Conservation (phyloP, 2,888 invertebrate genomes). For the Empis stercorea region DNA sequence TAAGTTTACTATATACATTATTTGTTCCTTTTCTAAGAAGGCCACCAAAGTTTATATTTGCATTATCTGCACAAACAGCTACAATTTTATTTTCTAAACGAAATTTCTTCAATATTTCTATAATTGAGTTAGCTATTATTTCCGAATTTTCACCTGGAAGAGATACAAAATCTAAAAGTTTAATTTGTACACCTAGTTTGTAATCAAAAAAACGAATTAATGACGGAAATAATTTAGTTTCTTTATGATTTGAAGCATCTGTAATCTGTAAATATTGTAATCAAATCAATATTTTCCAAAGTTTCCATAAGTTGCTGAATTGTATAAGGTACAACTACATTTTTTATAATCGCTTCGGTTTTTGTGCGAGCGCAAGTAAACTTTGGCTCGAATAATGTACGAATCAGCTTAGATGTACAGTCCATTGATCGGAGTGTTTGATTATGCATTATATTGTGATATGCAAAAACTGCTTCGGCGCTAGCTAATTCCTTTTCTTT, state of each 20-base stretch:
- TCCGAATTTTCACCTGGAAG: neutral
- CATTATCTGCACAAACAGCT: neutral
- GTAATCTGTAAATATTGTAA: neutral
- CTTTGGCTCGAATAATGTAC: neutral
- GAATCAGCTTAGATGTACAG: neutral
- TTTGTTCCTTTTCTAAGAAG: neutral
- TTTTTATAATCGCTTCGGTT: neutral
- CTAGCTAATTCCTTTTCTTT: too few relatives aligned
- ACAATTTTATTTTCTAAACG: neutral
- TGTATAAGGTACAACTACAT: neutral
- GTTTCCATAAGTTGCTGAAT: slow-evolving; percentile 10
- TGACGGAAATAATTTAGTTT: neutral
- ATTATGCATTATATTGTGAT: too few relatives aligned
- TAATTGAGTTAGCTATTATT: neutral
- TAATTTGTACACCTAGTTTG: neutral
- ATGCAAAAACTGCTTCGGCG: too few relatives aligned
- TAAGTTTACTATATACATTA: neutral
- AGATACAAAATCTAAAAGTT: neutral
- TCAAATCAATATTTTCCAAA: slow-evolving; percentile 9
- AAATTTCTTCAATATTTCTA: neutral
- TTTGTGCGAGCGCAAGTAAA: neutral
- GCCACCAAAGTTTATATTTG: slow-evolving; percentile 1
- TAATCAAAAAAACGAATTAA: neutral
- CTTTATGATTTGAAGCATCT: neutral
- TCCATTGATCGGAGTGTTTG: neutral